Conservation (phyloP, 37 sponge, comb jelly and placozoan species). For the Beroe forskalii region DNA sequence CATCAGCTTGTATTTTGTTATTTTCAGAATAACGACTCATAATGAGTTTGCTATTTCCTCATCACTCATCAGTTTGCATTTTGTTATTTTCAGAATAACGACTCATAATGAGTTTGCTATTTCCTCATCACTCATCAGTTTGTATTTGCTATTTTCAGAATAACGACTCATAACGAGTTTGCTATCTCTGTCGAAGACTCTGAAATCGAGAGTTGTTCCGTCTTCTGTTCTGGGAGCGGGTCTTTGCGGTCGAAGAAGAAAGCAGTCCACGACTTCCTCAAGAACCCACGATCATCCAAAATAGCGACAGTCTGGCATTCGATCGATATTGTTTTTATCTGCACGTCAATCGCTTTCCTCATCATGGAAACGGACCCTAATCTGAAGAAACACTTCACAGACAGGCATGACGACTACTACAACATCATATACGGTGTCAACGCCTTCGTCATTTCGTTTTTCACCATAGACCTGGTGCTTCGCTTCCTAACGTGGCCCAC, state of each 20-base stretch:
- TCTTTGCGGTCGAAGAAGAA: neutral
- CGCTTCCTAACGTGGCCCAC: conserved; percentile 40
- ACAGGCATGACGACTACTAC: conserved; percentile 25
- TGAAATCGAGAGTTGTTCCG: neutral
- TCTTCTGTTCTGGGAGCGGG: neutral
- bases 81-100: neutral
- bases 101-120: conserved; percentile 21
- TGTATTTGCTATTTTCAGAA: too few relatives aligned
- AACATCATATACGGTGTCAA: conserved; percentile 12
- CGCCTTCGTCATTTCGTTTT: conserved; percentile 54
- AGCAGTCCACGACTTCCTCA: conserved; percentile 35
- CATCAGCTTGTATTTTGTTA: too few relatives aligned
- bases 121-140: too few relatives aligned
- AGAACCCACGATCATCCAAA: conserved; percentile 50
- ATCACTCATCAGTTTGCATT: too few relatives aligned
- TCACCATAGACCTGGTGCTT: conserved; percentile 19
- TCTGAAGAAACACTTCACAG: conserved; percentile 43
- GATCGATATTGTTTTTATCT: conserved; percentile 38
- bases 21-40: neutral
- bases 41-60: conserved; percentile 52
- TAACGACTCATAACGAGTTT: neutral
- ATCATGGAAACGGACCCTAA: conserved; percentile 60
- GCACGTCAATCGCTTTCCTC: conserved; percentile 32
- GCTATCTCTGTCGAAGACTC: conserved; percentile 27
- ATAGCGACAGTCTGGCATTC: conserved; percentile 63